phyloP scores from a whole-genome alignment of 2,113 vertebrate genomes.

The Prionailurus bengalensis region DNA sequence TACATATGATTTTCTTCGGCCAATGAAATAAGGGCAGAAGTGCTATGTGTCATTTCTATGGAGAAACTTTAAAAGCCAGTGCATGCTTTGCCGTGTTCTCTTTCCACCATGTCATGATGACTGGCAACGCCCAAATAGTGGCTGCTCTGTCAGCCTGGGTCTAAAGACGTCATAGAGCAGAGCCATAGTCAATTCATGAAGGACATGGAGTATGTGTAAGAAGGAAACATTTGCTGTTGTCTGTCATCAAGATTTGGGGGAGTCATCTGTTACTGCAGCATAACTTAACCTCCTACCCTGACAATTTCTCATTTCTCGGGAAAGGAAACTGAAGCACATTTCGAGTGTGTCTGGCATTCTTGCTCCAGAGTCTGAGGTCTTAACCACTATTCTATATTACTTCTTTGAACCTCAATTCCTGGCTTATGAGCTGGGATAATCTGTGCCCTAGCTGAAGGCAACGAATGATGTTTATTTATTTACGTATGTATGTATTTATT shows the following conservation, averaged over 20 bases:
- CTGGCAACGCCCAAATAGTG: background rate
- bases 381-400: background rate
- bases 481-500: background rate
- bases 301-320: background rate
- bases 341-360: background rate
- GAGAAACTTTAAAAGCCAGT: background rate
- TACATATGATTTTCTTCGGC: background rate
- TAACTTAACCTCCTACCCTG: background rate
- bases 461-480: background rate
- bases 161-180: background rate
- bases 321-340: background rate
- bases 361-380: background rate
- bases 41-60: background rate
- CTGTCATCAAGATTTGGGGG: background rate
- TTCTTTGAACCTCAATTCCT: background rate
- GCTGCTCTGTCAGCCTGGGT: background rate
- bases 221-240: background rate
- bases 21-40: background rate
- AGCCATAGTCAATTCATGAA: background rate
- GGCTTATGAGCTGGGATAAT: background rate
- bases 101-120: background rate
- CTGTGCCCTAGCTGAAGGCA: background rate
- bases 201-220: background rate
- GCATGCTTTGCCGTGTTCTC: background rate
- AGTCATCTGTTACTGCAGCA: background rate